Conservation (phyloP, 1,140 invertebrate genomes). For the Achatina immaculata region DNA sequence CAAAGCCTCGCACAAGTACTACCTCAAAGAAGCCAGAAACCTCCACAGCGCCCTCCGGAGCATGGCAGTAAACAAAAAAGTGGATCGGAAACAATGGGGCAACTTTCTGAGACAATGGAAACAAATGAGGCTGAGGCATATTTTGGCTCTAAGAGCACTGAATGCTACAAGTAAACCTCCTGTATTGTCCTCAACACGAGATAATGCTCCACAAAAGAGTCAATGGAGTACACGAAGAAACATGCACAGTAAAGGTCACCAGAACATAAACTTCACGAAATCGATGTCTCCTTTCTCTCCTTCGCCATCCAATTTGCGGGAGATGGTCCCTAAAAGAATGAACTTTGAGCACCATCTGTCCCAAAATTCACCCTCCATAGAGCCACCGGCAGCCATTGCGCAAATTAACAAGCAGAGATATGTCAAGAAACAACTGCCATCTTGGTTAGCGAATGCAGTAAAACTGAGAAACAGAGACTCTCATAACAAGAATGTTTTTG, state of each 20-base stretch:
- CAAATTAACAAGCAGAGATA: background rate
- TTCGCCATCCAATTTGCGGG: background rate
- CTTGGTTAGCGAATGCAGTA: background rate
- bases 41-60: too few species aligned
- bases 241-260: background rate
- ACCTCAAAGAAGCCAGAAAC: too few species aligned
- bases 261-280: background rate
- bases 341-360: too few species aligned
- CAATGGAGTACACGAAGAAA: background rate
- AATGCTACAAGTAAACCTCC: too few species aligned
- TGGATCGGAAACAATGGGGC: background rate
- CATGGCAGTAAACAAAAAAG: background rate
- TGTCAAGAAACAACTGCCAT: background rate
- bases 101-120: slow-evolving; percentile 19
- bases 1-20: too few species aligned
- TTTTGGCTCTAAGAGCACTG: background rate
- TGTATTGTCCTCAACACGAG: background rate
- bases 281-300: background rate
- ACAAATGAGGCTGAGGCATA: background rate
- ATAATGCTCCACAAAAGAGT: background rate
- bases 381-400: too few species aligned
- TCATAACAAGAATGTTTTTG: background rate
- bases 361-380: too few species aligned
- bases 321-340: background rate
- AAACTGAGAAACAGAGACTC: background rate